These are phyloP conservation scores for Engraulis encrasicolus DNA, from an alignment of 2,113 vertebrate genomes.

Conservation along the genomic window DNA sequence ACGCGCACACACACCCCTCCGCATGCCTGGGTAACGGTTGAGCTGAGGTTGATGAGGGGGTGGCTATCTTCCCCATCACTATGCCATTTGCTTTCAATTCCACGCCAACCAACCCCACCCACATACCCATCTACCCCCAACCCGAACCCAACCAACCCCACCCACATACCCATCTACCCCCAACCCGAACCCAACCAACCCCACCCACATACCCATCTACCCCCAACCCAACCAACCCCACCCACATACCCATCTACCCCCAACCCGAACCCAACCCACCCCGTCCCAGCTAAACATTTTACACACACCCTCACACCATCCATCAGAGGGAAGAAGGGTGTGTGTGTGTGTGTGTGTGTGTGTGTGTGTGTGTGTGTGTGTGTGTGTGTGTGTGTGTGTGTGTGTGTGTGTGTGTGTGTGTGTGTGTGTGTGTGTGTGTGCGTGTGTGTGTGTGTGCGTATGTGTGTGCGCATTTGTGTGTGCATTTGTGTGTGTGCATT, in stretches of 20 bases:
- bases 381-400: background rate
- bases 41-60: background rate
- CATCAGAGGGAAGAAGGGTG: background rate
- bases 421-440: background rate
- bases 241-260: no score
- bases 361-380: background rate
- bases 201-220: no score
- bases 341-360: background rate
- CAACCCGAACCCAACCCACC: no score
- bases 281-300: no score
- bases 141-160: no score
- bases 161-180: no score
- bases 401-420: background rate
- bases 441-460: background rate
- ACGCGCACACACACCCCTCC: background rate
- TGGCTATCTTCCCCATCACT: background rate
- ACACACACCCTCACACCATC: no score
- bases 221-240: no score
- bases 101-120: background rate
- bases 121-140: no score
- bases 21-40: constrained; percentile 9
- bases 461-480: background rate
- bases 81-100: background rate
- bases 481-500: no score
- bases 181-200: no score